Evolutionary conservation across 2,888 invertebrate genomes (phyloP), one percentile per base, ranked within the genome.

Genomic region (Yponomeuta cagnagella): DNA sequence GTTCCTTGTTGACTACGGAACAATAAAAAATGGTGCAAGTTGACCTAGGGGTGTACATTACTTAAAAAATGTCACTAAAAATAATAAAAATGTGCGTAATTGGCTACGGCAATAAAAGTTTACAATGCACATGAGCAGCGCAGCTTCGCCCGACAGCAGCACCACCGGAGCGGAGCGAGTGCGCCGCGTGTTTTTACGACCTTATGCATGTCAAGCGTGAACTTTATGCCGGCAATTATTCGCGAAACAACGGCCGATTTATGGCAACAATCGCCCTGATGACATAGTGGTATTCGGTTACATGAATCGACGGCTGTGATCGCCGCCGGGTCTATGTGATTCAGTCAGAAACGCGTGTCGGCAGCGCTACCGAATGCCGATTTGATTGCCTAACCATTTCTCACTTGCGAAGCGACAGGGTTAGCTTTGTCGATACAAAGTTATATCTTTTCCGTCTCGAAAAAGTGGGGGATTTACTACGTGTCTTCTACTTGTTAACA

Each of bases 171-270:
- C 52, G 52, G 52, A 58, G 52, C 52, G 52, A 58, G 15, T 43
- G 43, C 3, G 43, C 33, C 43, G 48, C 68, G 77, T 76, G 79
- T 80, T 88, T 87, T 87, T 87, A 87, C 85, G 82, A 81, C 85
- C 82, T 83, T 85, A 83, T 83, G 80, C 82, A 81, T 85, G 84
- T 85, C 85, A 83, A 81, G 82, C 81, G 80, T 83, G 81, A 83
- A 83, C 82, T 88, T 88, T 88, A 88, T 88, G 80, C 84, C 79
- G 71, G 82, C 83, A 86, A 85, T 87, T 84, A 86, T 85, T 83
- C 81, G 79, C 84, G 84, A 79, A 82, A 84, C 82, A 79, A 76
- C 73, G 69, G 70, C 70, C 75, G 78, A 83, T 84, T 83, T 83
- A 84, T 82, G 75, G 74, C 76, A 75, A 77, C 79, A 75, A 81